Base-by-base conservation (phyloP, 2,888 invertebrate species). In the Tupiocoris notatus region DNA sequence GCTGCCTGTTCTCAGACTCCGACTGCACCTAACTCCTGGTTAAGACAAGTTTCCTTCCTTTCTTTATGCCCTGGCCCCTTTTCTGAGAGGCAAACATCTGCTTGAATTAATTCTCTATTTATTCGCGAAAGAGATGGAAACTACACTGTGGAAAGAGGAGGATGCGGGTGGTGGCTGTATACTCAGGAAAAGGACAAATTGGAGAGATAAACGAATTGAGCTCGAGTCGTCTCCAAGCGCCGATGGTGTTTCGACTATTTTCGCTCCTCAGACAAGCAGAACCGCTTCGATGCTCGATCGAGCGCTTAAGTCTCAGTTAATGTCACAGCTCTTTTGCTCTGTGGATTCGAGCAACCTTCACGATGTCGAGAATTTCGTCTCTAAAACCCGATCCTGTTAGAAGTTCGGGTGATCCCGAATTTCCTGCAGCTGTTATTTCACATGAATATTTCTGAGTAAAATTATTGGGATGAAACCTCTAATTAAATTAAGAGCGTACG, bases 41-140 rank as follows among this genome's bases (percentile, higher is more conserved):
- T 65, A 65, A 65, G 65, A 65, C 65, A 39, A 65, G 65, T 65
- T 65, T 24, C 39, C 65, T 65, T 20, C 39, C 39, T 24, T 39
- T 24, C 65, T 65, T 65, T 65, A 65, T 39, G 65, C 65, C 65
- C 20, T 24, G 39, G 39, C 39, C 39, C 39, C 65, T 25, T 65
- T 65, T 24, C 25, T 65, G 24, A 18, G 65, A 39, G 65, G 65
- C 65, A 65, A 65, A 65, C 65, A 65, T 65, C 65, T 65, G 65
- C 65, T 65, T 65, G 65, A 65, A 65, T 65, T 65, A 65, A 65
- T 65, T 65, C 39, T 39, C 65, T 65, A 65, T 65, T 65, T 65
- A 65, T 65, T 65, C 25, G 63, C 63, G 3, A 63, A 23, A n/a
- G 63, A 22, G 23, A 63, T 16, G 18, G 39, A 39, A 39, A 6